Base-by-base conservation (phyloP, 2,797 vertebrate species). In the Chelmon rostratus region DNA sequence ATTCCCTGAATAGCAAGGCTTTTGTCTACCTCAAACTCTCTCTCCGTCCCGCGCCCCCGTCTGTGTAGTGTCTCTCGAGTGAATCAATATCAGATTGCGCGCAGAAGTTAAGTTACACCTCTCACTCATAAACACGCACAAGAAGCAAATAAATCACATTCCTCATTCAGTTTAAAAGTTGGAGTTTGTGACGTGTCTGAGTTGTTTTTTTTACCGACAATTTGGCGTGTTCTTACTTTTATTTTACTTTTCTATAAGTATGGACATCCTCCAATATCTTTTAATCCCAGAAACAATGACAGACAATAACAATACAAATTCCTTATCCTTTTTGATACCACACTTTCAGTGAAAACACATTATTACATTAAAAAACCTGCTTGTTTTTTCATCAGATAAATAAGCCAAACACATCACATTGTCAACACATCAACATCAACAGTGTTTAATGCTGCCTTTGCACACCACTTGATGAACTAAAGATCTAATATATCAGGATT, bases 1-100 rank as follows among this genome's bases (percentile, higher is more conserved):
- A 89, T 94, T 96, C 94, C 92, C 91, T 84, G 93, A 91, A 95
- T 93, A 96, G 94, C 92, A 91, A 88, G 88, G 90, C 92, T 96
- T 96, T 95, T 95, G 94, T 96, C 91, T 89, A 85, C 92, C 83
- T 79, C 86, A 58, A 63, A 69, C 76, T 71, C 78, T 52, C 76
- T 75, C 85, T 68, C 69, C 59, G 28, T 67, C 68, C 28, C 13
- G 28, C 18, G 5, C 81, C 69, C 78, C 73, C 16, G 13, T 83
- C 81, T 83, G 67, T 76, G 77, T 63, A 57, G 70, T 23, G 83
- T 79, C 80, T 89, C 74, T 82, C 66, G 3, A 5, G 59, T 70
- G 73, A 87, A 86, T 90, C 78, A 40, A 88, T 83, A 86, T 63
- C 67, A 72, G 64, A 66, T 25, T 61, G 66, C 3, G 2, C 35